Percentiles rank a stretch among this genome's conserved stretches.
These are phyloP conservation scores for Cantharis nigra DNA, from an alignment of 2,888 invertebrate genomes.

Conservation along the genomic window DNA sequence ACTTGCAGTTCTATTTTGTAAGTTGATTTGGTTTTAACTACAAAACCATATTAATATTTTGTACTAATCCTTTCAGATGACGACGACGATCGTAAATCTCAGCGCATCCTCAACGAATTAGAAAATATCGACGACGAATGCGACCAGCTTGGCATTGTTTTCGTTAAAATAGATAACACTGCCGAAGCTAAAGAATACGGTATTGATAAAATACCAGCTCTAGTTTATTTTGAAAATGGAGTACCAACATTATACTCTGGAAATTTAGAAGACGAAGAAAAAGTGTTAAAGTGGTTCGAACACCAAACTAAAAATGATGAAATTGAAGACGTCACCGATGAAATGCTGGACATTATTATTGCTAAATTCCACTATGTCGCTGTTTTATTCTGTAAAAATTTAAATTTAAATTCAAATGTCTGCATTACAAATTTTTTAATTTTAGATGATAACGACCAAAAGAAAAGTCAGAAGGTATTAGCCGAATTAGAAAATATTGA, in stretches of 20 bases:
- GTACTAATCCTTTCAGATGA: constrained; percentile 66
- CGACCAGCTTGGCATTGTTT: constrained; percentile 84
- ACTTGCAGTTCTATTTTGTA: constrained; percentile 89
- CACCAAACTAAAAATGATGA: constrained; percentile 86
- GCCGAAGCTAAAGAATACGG: constrained; percentile 91
- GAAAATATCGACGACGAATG: constrained; percentile 95
- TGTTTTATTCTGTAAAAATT: constrained; percentile 85
- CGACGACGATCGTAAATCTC: constrained; percentile 86
- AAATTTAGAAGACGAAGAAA: constrained; percentile 87
- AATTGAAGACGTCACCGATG: constrained; percentile 92
- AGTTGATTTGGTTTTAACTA: constrained; percentile 50
- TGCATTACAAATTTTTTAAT: constrained; percentile 24
- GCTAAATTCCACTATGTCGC: constrained; percentile 88
- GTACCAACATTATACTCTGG: constrained; percentile 80
- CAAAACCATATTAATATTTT: not conserved
- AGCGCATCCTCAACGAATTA: constrained; percentile 82
- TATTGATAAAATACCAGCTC: constrained; percentile 83
- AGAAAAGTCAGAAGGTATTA: constrained; percentile 85
- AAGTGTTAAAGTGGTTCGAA: constrained; percentile 83
- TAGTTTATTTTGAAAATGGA: constrained; percentile 80
- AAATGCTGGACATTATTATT: constrained; percentile 89
- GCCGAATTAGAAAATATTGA: constrained; percentile 89
- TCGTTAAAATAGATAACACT: constrained; percentile 90
- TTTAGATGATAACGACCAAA: constrained; percentile 88
- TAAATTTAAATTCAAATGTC: not conserved